Evolutionary conservation across 1,140 invertebrate species (phyloP), one percentile per base, ranked within the genome.

Genomic region (Tetragnatha versicolor): DNA sequence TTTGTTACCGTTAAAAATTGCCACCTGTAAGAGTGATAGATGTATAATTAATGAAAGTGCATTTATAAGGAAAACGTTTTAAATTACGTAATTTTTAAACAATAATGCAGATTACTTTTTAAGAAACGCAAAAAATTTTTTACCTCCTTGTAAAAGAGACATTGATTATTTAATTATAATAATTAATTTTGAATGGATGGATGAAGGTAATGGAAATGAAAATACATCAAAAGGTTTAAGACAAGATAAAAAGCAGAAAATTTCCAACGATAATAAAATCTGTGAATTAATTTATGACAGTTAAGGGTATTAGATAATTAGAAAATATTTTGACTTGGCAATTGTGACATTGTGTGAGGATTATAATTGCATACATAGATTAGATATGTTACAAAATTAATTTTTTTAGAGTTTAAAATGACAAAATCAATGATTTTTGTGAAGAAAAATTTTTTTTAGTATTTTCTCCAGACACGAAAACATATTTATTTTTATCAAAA

Each of bases 1-100:
- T 4, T 53, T 45, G 12, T 60, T 79, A 10, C 76, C 51, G 4
- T 68, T 47, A 22, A 68, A 79, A 37, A 79, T 79, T 5, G 63
- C 76, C 4, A 69, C 76, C 76, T 79, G 35, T 47, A 79, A 65
- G 4, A 22, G 12, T n/a, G n/a, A n/a, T n/a, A n/a, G n/a, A n/a
- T n/a, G n/a, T n/a, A n/a, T n/a, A n/a, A n/a, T n/a, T n/a, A 65
- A 42, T 27, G 2, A 22, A 35, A 31, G 6, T n/a, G n/a, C n/a
- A n/a, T n/a, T n/a, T n/a, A n/a, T n/a, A 31, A 33, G n/a, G n/a
- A 25, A 53, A 47, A 47, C 12, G 1, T 47, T 12, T 47, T 47
- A 20, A 47, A 47, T 17, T 17, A 20, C 20, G 1, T 47, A 47
- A 20, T 47, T 47, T 47, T 45, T 47, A 17, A 47, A 20, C 2